These are phyloP conservation scores for Lagopus muta DNA, from an alignment of 2,113 vertebrate species.

Conservation along the genomic window DNA sequence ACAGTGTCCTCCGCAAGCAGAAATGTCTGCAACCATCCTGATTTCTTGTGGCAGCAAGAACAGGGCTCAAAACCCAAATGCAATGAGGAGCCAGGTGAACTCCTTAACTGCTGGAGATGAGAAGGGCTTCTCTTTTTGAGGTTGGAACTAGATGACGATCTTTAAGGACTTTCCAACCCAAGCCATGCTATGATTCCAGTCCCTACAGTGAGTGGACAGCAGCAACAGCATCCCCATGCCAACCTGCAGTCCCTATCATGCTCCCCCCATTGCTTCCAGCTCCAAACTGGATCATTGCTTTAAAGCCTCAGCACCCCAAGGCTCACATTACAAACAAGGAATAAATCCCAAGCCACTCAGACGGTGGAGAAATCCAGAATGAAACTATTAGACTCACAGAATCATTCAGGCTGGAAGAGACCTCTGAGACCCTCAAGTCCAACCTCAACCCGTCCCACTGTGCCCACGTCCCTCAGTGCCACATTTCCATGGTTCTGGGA, in stretches of 20 bases:
- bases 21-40: accelerated
- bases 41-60: not conserved
- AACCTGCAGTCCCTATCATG: no score
- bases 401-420: no score
- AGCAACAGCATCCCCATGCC: no score
- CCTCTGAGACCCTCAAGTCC: no score
- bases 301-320: not conserved
- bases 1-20: accelerated
- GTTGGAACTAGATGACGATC: not conserved
- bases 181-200: not conserved
- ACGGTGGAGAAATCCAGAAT: not conserved
- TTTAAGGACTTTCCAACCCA: not conserved
- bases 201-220: accelerated
- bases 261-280: not conserved
- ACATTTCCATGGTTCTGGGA: no score
- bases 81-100: not conserved
- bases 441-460: no score
- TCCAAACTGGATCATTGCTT: not conserved
- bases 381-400: no score
- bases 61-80: not conserved
- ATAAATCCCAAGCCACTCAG: not conserved
- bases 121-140: accelerated
- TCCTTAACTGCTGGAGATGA: accelerated
- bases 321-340: not conserved
- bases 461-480: no score